Conservation (phyloP, 2,888 invertebrate genomes). For the Agrotis clavis region DNA sequence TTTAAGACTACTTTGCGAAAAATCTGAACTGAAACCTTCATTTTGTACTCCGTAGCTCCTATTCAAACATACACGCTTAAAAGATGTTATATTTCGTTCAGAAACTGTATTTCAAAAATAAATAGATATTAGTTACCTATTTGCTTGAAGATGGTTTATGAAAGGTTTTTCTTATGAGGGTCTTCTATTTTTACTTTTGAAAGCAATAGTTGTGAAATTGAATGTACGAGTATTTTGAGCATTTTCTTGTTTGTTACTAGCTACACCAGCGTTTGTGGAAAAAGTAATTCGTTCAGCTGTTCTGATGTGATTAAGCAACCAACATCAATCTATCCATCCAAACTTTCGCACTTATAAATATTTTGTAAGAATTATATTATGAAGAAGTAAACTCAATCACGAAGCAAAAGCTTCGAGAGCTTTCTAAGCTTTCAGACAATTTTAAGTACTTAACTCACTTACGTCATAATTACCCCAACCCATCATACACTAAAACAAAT, state of each 20-base stretch:
- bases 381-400: background rate
- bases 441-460: background rate
- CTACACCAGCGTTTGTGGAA: too few relatives aligned
- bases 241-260: background rate
- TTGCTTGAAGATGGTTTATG: slow-evolving; percentile 23
- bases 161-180: slow-evolving; percentile 4
- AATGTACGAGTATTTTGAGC: background rate
- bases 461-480: background rate
- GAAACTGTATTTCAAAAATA: slow-evolving; percentile 35
- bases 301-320: too few relatives aligned
- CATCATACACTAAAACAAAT: slow-evolving; percentile 26
- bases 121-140: slow-evolving; percentile 34
- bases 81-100: slow-evolving; percentile 55
- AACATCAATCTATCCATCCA: too few relatives aligned
- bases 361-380: background rate
- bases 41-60: slow-evolving; percentile 54
- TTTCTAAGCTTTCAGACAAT: background rate
- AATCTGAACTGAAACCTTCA: slow-evolving; percentile 52
- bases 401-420: background rate
- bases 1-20: slow-evolving; percentile 61
- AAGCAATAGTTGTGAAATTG: background rate
- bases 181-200: background rate
- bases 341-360: too few relatives aligned
- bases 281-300: too few relatives aligned
- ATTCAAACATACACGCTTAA: slow-evolving; percentile 52